Conservation (phyloP, 64 coral and sea anemone species). For the Porites lutea region DNA sequence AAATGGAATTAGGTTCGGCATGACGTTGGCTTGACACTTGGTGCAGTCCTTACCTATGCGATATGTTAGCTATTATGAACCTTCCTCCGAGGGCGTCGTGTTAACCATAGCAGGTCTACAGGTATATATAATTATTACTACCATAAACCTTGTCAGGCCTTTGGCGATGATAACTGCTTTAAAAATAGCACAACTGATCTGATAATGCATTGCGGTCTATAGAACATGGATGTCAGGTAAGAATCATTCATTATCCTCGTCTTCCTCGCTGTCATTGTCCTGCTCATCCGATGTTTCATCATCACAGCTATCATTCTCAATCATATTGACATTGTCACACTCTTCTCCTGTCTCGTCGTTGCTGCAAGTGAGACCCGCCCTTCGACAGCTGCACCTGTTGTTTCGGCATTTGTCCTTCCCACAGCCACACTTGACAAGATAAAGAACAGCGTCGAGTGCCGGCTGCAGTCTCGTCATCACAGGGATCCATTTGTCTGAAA, state of each 20-base stretch:
- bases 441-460: constrained; percentile 63
- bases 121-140: not conserved
- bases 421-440: constrained; percentile 75
- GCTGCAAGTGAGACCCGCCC: constrained; percentile 45
- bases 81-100: not conserved
- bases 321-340: constrained; percentile 22
- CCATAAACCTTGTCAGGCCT: constrained; percentile 1
- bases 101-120: constrained; percentile 49
- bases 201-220: too few relatives aligned
- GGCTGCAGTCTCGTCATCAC: constrained; percentile 18
- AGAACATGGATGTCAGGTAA: not conserved
- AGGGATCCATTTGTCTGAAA: constrained; percentile 11
- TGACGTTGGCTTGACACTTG: too few relatives aligned
- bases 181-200: not conserved
- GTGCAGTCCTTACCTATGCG: constrained; percentile 31
- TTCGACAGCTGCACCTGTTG: constrained; percentile 59
- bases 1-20: too few relatives aligned
- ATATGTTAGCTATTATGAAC: not conserved
- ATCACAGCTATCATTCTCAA: constrained; percentile 30
- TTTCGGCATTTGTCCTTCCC: constrained; percentile 45
- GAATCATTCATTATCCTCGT: constrained; percentile 46
- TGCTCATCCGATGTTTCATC: constrained; percentile 67
- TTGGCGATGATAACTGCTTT: too few relatives aligned
- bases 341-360: constrained; percentile 4
- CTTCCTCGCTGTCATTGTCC: constrained; percentile 44